Evolutionary conservation across 2,888 invertebrate species (phyloP).

Genomic region (Andricus quercusramuli): DNA sequence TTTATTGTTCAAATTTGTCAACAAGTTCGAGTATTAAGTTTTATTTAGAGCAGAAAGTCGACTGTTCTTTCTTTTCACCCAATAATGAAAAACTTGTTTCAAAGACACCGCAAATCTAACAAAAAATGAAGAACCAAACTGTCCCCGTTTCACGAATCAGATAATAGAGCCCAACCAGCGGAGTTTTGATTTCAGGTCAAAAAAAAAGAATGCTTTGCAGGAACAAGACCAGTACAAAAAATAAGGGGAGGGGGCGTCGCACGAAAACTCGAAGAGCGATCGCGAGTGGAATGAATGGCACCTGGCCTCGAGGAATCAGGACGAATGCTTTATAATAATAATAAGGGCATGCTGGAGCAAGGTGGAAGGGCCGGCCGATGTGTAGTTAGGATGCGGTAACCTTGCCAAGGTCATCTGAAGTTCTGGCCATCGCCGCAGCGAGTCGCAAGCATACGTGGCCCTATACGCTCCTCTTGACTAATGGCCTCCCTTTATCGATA

Average conservation of each 20-base stretch:
- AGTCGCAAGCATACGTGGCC: conserved; percentile 67
- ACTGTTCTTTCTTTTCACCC: not conserved
- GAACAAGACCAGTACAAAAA: conserved; percentile 37
- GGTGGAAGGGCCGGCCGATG: conserved; percentile 61
- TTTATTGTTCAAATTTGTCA: not conserved
- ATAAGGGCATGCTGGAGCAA: conserved; percentile 44
- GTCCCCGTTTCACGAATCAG: conserved; percentile 26
- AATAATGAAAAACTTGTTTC: conserved; percentile 26
- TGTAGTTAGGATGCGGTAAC: conserved; percentile 72
- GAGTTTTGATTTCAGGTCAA: conserved; percentile 26
- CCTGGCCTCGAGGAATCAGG: conserved; percentile 65
- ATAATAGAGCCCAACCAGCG: conserved; percentile 19
- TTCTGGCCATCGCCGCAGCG: conserved; percentile 73
- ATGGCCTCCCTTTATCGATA: conserved; percentile 66
- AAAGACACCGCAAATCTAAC: conserved; percentile 36
- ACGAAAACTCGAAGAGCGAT: conserved; percentile 52
- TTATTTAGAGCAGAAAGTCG: conserved; percentile 1
- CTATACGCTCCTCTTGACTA: conserved; percentile 46
- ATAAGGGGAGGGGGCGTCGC: conserved; percentile 32
- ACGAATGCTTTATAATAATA: conserved; percentile 66
- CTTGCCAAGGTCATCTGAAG: conserved; percentile 75
- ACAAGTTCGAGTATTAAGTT: not conserved
- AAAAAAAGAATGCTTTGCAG: conserved; percentile 14
- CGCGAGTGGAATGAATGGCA: conserved; percentile 67
- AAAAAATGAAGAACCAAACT: conserved; percentile 24